Evolutionary conservation across 2,888 invertebrate species (phyloP), one percentile per base, ranked within the genome.

Genomic region (Amphiduros pacificus): DNA sequence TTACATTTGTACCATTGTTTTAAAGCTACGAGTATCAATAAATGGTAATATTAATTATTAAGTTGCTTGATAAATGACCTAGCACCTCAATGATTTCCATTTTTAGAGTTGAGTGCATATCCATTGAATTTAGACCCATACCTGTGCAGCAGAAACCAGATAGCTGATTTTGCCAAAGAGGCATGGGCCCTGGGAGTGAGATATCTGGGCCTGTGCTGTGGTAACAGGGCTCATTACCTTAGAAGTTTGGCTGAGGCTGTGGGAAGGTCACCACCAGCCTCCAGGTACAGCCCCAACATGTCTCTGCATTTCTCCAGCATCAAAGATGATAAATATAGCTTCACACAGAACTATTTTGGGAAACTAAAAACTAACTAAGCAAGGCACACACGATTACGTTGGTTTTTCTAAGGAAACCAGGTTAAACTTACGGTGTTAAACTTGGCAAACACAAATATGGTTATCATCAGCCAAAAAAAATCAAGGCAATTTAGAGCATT

Each of bases 151-250:
- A 44, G 44, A 22, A 20, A n/a, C n/a, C 44, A 44, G 44, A 44
- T 44, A 6, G 20, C n/a, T 17, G 44, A 44, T 6, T 44, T 44
- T 17, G 5, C 44, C 6, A 44, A 44, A n/a, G 20, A 44, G 22
- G 44, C 44, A 20, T 44, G 44, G 44, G 44, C n/a, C 22, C 44
- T 44, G n/a, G 44, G 44, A n/a, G 44, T 44, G 20, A 44, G 44
- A 44, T 44, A 44, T n/a, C n/a, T 44, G 6, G 77, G 77, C 0
- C 66, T 77, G 32, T 78, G 78, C 61, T 78, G 78, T 59, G 78
- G 78, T 22, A 72, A 72, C 60, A 63, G 71, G 0, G 63, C 75
- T 1, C 68, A 72, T 50, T 67, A 72, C 55, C 65, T 71, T 36
- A 64, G 77, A 26, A 71, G 70, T 11, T 63, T 78, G 22, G 73